phyloP scores from a whole-genome alignment of 2,888 invertebrate genomes.

The Perithous albicinctus region DNA sequence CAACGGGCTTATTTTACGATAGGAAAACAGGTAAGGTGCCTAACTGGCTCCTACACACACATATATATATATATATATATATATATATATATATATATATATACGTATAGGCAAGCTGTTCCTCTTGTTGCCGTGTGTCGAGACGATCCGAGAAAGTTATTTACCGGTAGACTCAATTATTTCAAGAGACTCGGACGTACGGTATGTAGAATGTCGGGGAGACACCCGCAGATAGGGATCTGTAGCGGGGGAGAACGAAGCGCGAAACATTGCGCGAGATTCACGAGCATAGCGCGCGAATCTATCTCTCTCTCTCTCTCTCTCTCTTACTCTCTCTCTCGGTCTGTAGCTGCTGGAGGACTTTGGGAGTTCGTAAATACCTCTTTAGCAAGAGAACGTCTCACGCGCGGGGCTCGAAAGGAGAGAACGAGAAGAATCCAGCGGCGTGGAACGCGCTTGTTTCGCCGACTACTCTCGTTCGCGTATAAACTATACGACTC shows the following conservation, averaged over 20 bases:
- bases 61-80: too few species aligned
- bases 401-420: constrained; percentile 31
- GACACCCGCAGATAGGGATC: constrained; percentile 66
- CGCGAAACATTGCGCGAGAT: constrained; percentile 68
- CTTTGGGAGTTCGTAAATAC: constrained; percentile 67
- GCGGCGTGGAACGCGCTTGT: constrained; percentile 42
- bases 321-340: too few species aligned
- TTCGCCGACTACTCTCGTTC: constrained; percentile 23
- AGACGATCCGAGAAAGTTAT: constrained; percentile 61
- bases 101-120: constrained; percentile 35
- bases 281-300: constrained; percentile 65
- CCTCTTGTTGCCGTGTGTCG: constrained; percentile 37
- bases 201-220: constrained; percentile 67
- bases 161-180: constrained; percentile 69
- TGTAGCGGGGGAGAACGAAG: constrained; percentile 55
- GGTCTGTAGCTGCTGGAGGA: constrained; percentile 50
- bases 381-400: constrained; percentile 56
- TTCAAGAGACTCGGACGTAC: constrained; percentile 64
- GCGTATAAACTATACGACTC: constrained; percentile 19
- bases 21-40: too few species aligned
- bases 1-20: too few species aligned
- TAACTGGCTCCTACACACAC: too few species aligned
- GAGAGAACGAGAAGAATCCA: constrained; percentile 62
- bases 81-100: too few species aligned
- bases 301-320: too few species aligned